Conservation (phyloP, 2,888 invertebrate species). For the Dicyrtoma fusca region DNA sequence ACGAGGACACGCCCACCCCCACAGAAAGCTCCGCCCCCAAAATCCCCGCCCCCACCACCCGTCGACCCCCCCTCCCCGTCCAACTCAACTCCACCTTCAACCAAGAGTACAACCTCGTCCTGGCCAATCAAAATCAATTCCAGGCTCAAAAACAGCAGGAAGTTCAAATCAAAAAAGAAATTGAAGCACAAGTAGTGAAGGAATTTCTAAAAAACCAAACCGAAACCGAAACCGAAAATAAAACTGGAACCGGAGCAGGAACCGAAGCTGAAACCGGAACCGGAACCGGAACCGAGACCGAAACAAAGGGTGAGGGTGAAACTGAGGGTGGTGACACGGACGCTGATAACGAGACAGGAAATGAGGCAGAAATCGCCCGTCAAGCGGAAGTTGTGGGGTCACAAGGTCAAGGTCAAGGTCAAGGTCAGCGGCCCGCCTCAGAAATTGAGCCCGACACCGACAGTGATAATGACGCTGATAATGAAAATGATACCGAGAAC, state of each 20-base stretch:
- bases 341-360: background rate
- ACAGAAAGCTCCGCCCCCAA: slow-evolving; percentile 22
- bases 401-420: background rate
- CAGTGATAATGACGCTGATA: slow-evolving; percentile 8
- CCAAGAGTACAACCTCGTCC: no score
- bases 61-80: slow-evolving; percentile 3
- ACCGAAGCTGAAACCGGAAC: background rate
- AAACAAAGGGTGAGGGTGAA: background rate
- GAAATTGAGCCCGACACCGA: background rate
- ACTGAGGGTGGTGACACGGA: no score
- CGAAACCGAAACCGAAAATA: no score
- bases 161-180: slow-evolving; percentile 18
- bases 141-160: background rate
- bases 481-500: background rate
- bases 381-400: no score
- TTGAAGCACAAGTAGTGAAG: no score
- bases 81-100: slow-evolving; percentile 7
- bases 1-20: slow-evolving; percentile 40
- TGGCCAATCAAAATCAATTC: background rate
- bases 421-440: no score
- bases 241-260: no score
- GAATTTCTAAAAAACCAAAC: no score
- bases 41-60: slow-evolving; percentile 17
- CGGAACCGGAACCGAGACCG: background rate
- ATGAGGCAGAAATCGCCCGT: slow-evolving; percentile 1